Percentiles rank a stretch among this genome's conserved stretches.
These are phyloP conservation scores for Gymnogyps californianus DNA, from an alignment of 2,113 vertebrate species.

Conservation along the genomic window DNA sequence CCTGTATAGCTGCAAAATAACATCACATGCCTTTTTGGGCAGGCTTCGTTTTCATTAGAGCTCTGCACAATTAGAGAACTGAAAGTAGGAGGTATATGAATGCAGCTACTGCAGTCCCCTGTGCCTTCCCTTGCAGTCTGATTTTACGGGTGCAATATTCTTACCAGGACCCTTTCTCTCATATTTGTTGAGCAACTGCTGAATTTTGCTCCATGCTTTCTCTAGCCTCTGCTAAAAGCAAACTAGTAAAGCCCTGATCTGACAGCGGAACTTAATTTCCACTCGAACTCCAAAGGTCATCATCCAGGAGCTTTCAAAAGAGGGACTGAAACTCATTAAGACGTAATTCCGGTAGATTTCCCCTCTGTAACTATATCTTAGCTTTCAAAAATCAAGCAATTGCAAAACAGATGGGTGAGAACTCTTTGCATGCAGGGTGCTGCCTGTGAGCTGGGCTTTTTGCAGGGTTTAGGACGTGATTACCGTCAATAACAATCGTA, in stretches of 20 bases:
- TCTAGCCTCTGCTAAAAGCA: neutral
- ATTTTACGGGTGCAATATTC: neutral
- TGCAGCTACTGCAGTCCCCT: neutral
- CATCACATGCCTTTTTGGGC: neutral
- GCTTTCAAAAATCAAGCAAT: neutral
- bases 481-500: rapidly evolving
- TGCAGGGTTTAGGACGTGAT: neutral
- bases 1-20: slow-evolving; percentile 2
- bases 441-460: neutral
- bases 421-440: neutral
- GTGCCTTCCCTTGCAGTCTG: neutral
- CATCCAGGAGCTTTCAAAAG: neutral
- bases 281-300: neutral
- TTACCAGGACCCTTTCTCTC: neutral
- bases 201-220: neutral
- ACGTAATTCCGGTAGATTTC: neutral
- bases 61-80: neutral
- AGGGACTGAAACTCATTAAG: neutral
- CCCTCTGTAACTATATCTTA: neutral
- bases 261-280: neutral
- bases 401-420: neutral
- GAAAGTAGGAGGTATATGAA: neutral
- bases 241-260: neutral
- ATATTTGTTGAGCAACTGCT: neutral
- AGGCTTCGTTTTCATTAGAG: neutral